Evolutionary conservation across 2,797 vertebrate species (phyloP), one percentile per base, ranked within the genome.

Genomic region (Clarias laeviceps): DNA sequence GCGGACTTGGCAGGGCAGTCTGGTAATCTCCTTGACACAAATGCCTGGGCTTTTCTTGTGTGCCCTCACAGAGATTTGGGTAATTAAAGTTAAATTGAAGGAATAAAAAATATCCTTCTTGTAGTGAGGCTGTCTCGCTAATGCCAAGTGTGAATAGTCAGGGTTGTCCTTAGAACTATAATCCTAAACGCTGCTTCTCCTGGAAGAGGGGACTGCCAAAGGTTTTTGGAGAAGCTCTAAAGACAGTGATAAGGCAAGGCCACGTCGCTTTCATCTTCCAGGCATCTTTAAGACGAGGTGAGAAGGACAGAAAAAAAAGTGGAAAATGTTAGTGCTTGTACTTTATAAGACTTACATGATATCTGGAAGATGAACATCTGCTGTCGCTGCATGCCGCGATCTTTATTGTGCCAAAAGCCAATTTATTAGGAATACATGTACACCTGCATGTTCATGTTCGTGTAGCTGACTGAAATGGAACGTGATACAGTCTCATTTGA

Each of bases 21-120:
- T 93, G 93, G 95, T 96, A 96, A 96, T 96, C 95, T 96, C 93
- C 93, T 93, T 96, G 96, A 95, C 95, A 96, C 96, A 96, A 96
- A 96, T 94, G 95, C 94, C 93, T 93, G 90, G 92, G 93, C 92
- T 95, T 96, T 96, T 96, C 95, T 95, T 96, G 94, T 94, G 93
- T 93, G 93, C 95, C 95, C 94, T 94, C 95, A 94, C 94, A 93
- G 95, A 96, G 95, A 96, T 95, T 95, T 96, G 94, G 94, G 94
- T 95, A 96, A 96, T 96, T 96, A 96, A 96, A 96, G 95, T 96
- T 95, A 95, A 95, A 96, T 95, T 95, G 96, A 94, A 96, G 95
- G 94, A 93, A 94, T 94, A 95, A 97, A 96, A 93, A 94, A 94
- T 94, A 94, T 96, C 94, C 94, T 94, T 94, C 94, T 95, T 96